A percentile compares a stretch with the other conserved stretches of the same genome.
phyloP scores from a whole-genome alignment of 2,888 invertebrate genomes.

The Mantis religiosa region DNA sequence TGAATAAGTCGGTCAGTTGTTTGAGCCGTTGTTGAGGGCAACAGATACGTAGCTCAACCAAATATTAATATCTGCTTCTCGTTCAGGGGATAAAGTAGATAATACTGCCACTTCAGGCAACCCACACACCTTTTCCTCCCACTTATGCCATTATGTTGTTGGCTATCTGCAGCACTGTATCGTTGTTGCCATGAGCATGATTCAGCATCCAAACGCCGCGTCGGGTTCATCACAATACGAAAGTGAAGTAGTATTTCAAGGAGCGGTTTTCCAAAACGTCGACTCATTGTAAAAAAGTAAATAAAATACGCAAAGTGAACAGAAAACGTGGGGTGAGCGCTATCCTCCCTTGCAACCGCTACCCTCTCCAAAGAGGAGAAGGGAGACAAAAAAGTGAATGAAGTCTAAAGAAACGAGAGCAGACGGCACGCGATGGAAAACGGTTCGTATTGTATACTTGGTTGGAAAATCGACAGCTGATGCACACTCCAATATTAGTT shows the following conservation, averaged over 20 bases:
- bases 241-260: neutral
- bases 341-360: neutral
- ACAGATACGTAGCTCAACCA: neutral
- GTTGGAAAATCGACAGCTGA: neutral
- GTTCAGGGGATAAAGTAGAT: neutral
- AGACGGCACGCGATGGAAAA: neutral
- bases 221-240: neutral
- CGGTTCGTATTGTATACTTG: neutral
- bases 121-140: neutral
- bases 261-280: neutral
- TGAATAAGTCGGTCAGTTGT: no score
- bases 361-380: neutral
- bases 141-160: conserved; percentile 5
- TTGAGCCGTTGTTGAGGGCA: neutral
- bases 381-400: neutral
- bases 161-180: neutral
- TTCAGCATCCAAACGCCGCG: neutral
- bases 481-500: neutral
- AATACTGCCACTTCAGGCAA: neutral
- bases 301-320: neutral
- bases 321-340: neutral
- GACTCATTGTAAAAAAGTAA: neutral
- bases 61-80: neutral
- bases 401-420: neutral
- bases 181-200: neutral